These are phyloP conservation scores for Laothoe populi DNA, from an alignment of 2,888 invertebrate genomes.

Conservation along the genomic window DNA sequence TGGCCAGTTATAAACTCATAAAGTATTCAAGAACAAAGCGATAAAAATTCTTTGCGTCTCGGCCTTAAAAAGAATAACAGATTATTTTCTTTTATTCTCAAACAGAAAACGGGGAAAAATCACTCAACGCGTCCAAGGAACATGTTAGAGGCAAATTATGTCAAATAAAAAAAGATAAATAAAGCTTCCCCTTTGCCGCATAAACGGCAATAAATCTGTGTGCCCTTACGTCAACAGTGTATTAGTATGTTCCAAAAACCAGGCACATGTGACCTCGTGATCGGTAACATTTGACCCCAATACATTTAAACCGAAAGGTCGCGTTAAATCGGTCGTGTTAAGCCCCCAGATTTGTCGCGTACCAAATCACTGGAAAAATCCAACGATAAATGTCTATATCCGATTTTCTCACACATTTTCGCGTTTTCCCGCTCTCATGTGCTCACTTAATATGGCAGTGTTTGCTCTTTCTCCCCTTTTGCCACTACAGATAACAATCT, in stretches of 20 bases:
- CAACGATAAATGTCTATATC: slow-evolving; percentile 84
- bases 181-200: slow-evolving; percentile 71
- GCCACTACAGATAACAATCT: slow-evolving; percentile 35
- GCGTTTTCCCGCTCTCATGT: slow-evolving; percentile 81
- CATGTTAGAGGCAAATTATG: slow-evolving; percentile 34
- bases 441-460: slow-evolving; percentile 84
- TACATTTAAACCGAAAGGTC: slow-evolving; percentile 44
- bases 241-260: slow-evolving; percentile 70
- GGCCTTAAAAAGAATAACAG: neutral
- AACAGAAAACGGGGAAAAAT: slow-evolving; percentile 41
- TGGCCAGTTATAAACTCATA: neutral
- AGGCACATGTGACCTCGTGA: slow-evolving; percentile 44
- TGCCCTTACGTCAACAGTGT: slow-evolving; percentile 78
- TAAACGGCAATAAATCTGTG: slow-evolving; percentile 79
- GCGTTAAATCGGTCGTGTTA: slow-evolving; percentile 57
- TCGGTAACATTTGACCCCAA: slow-evolving; percentile 25
- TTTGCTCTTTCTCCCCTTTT: slow-evolving; percentile 79
- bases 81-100: slow-evolving; percentile 11
- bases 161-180: slow-evolving; percentile 76
- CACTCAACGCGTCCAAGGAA: slow-evolving; percentile 50
- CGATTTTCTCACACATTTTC: slow-evolving; percentile 84
- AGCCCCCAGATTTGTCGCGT: slow-evolving; percentile 78
- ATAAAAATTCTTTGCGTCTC: neutral
- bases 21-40: neutral
- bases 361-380: slow-evolving; percentile 83